Evolutionary conservation across 2,888 invertebrate species (phyloP).

Genomic region (Fissipunctia ypsillon): DNA sequence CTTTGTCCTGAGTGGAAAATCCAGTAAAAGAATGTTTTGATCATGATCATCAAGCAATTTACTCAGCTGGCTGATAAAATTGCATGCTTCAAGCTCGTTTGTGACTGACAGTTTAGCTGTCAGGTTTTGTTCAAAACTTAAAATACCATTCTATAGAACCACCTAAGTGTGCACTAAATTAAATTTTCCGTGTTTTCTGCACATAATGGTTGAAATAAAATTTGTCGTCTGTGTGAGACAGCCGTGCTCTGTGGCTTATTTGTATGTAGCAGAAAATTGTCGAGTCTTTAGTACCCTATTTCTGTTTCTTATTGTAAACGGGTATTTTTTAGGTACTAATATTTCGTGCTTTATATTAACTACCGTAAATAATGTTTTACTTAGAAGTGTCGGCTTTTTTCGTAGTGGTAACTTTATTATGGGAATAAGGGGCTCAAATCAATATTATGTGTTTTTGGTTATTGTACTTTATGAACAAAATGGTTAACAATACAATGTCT

Average conservation of each 20-base stretch:
- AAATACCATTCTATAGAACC: background rate
- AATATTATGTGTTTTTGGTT: background rate
- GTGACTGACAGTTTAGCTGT: background rate
- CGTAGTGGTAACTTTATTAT: background rate
- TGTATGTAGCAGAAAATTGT: constrained; percentile 60
- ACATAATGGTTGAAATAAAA: constrained; percentile 42
- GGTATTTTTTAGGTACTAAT: constrained; percentile 4
- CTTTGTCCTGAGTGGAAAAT: no score
- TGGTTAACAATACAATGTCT: background rate
- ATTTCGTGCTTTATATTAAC: constrained; percentile 25
- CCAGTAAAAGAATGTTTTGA: no score
- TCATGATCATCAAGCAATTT: background rate
- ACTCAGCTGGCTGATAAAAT: background rate
- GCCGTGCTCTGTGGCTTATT: constrained; percentile 49
- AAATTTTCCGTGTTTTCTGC: constrained; percentile 29
- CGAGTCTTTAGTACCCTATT: constrained; percentile 55
- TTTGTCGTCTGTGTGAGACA: constrained; percentile 57
- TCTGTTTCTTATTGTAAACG: constrained; percentile 59
- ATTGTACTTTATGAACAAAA: background rate
- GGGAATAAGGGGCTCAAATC: background rate
- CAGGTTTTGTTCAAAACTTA: background rate
- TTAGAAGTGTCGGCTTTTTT: background rate
- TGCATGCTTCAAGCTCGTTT: background rate
- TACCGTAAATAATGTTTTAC: constrained; percentile 8
- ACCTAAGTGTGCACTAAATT: constrained; percentile 36